These are phyloP conservation scores for Piscicola geometra DNA, from an alignment of 2,888 invertebrate species.

Conservation along the genomic window DNA sequence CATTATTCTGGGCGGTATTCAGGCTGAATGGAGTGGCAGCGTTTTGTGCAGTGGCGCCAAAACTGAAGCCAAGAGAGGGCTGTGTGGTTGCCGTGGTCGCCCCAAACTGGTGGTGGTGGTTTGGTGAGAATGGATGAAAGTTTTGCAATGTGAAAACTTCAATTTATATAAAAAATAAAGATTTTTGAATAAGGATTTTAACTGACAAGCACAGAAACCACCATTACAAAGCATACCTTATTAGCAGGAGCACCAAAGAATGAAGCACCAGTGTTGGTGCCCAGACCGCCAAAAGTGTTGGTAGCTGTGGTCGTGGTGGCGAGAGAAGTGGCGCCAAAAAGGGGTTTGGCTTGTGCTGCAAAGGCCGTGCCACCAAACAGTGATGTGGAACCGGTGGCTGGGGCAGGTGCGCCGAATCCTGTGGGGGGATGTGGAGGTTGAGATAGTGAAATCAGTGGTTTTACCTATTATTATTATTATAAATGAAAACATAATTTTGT, in stretches of 20 bases:
- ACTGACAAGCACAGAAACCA: conserved; percentile 7
- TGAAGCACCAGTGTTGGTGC: conserved; percentile 26
- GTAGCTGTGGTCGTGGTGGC: conserved; percentile 45
- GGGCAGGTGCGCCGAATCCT: conserved; percentile 28
- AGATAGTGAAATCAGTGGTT: neutral
- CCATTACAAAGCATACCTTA: conserved; percentile 28
- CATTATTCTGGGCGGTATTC: neutral
- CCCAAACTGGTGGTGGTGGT: conserved; percentile 34
- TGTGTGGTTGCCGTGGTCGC: conserved; percentile 32
- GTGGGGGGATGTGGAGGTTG: neutral
- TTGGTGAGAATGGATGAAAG: neutral
- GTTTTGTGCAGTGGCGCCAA: conserved; percentile 21
- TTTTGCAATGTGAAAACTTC: too few relatives aligned
- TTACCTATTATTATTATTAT: neutral
- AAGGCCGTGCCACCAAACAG: conserved; percentile 31
- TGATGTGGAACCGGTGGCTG: conserved; percentile 15
- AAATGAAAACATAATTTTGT: neutral
- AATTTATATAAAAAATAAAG: too few relatives aligned
- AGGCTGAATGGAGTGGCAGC: conserved; percentile 41
- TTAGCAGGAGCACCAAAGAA: conserved; percentile 40
- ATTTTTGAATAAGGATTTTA: too few relatives aligned
- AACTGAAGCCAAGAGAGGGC: conserved; percentile 24
- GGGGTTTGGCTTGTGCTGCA: conserved; percentile 42
- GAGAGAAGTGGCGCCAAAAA: conserved; percentile 44
- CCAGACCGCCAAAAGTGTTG: conserved; percentile 46